These are phyloP conservation scores for Ridgeia piscesae DNA, from an alignment of 1,140 invertebrate species.

Conservation along the genomic window DNA sequence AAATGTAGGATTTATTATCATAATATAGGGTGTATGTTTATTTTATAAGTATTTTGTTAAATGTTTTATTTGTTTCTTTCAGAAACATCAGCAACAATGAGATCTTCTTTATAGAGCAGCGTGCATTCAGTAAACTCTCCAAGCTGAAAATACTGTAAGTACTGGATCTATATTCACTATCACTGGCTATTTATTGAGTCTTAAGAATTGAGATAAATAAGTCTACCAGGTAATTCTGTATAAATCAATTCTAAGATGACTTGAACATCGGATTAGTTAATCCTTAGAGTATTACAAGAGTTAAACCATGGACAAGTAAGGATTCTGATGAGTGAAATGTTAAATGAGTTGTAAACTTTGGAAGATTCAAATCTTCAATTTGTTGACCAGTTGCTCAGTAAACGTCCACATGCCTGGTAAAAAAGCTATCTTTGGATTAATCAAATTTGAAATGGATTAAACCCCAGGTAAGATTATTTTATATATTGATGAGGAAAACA, in stretches of 20 bases:
- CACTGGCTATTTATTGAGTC: background rate
- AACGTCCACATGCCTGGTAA: background rate
- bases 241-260: background rate
- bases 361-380: background rate
- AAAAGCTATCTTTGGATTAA: background rate
- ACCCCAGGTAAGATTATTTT: background rate
- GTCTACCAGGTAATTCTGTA: background rate
- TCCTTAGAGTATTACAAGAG: background rate
- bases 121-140: background rate
- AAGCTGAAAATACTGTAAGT: constrained; percentile 16
- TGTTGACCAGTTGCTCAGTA: background rate
- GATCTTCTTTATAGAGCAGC: constrained; percentile 7
- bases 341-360: background rate
- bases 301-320: background rate
- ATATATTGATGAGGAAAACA: background rate
- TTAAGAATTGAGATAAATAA: background rate
- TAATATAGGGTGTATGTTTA: background rate
- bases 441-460: background rate
- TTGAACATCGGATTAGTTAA: background rate
- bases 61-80: background rate
- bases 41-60: background rate
- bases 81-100: constrained; percentile 21
- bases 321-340: background rate
- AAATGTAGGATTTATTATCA: background rate
- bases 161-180: background rate